Percentiles rank a stretch among this genome's conserved stretches.
Evolutionary conservation across 2,888 invertebrate genomes (phyloP).

Genomic region (Meganola albula): DNA sequence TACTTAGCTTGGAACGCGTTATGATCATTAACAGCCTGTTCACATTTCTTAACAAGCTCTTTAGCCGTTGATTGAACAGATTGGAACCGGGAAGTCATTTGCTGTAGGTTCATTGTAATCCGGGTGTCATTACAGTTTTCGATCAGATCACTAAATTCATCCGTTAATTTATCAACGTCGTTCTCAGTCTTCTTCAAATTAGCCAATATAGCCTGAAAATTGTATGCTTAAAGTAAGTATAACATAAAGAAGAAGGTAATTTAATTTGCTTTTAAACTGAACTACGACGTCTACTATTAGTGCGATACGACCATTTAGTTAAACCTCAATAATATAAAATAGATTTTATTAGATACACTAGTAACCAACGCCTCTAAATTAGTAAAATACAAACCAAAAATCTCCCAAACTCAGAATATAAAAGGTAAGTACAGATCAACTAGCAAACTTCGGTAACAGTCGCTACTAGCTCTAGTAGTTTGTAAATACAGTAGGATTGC

Average conservation of each 20-base stretch:
- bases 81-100: conserved; percentile 92
- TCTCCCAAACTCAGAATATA: conserved; percentile 23
- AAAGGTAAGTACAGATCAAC: too few species aligned
- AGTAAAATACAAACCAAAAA: conserved; percentile 35
- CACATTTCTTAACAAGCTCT: conserved; percentile 94
- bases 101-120: conserved; percentile 92
- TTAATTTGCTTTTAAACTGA: conserved; percentile 46
- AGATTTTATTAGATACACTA: conserved; percentile 5
- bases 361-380: conserved; percentile 37
- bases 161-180: conserved; percentile 91
- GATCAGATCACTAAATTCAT: conserved; percentile 89
- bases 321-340: conserved; percentile 17
- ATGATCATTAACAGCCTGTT: conserved; percentile 91
- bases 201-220: conserved; percentile 83
- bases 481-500: too few species aligned
- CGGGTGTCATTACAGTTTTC: conserved; percentile 91
- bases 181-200: conserved; percentile 89
- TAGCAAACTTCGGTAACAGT: too few species aligned
- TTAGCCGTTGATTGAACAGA: conserved; percentile 92
- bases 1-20: conserved; percentile 88
- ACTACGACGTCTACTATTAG: conserved; percentile 71
- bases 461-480: too few species aligned
- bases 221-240: conserved; percentile 7
- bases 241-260: conserved; percentile 5
- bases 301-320: conserved; percentile 36